Evolutionary conservation across 2,888 invertebrate genomes (phyloP), one percentile per base, ranked within the genome.

Genomic region (Ormyrus labotus): DNA sequence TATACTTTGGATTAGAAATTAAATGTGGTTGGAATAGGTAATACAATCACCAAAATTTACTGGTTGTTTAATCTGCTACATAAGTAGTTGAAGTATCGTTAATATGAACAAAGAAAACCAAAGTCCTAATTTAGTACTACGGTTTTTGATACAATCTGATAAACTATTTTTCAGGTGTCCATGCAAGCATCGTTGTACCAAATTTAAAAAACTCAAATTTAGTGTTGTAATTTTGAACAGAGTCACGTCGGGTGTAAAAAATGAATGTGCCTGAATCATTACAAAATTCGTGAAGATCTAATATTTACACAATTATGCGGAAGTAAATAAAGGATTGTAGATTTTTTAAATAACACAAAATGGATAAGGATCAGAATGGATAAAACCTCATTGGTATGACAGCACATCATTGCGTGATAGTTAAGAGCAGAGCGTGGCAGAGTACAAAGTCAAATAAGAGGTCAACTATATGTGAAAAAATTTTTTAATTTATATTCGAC

Each of bases 361-460:
- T 74, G 70, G 69, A 64, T 48, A 9, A 76, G 75, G 82, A 61
- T 71, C 48, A 50, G 8, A 73, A 53, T 53, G 67, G 84, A 85
- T 87, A 85, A 81, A 87, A 85, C 86, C 86, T 89, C 86, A 87
- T 90, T 90, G 90, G 90, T 90, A 90, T 90, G 90, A 90, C 90
- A 90, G 90, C 90, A 90, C 90, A 90, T 90, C 90, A 88, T 90
- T 89, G 90, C 89, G 86, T 88, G 87, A 88, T 85, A 86, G 85
- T 86, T 83, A 86, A 89, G 89, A 89, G 88, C 87, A 88, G 88
- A 90, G 88, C 88, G 87, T 89, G 88, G 88, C 88, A 87, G 88
- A 89, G 89, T 88, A 89, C 85, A 87, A 89, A 88, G 88, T 89
- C 83, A 85, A 88, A 86, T 85, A 86, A 83, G 83, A 85, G 88